Evolutionary conservation across 2,113 vertebrate species (phyloP).

Genomic region (Ancistrus triradiatus): DNA sequence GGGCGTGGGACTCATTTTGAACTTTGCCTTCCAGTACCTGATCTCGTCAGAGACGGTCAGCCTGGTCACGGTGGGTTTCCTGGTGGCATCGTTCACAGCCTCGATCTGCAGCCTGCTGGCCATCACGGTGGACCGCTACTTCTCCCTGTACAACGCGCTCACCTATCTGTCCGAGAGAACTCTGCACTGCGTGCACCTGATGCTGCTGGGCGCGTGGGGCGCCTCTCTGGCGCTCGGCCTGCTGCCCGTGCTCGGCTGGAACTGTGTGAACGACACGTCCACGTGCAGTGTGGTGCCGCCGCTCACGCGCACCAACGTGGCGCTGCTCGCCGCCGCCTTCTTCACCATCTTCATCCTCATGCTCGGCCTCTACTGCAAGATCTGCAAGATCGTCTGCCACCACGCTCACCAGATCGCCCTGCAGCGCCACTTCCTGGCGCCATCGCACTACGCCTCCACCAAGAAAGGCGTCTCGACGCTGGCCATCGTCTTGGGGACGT

Average conservation of each 20-base stretch:
- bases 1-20: constrained; percentile 90
- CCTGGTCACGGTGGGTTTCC: constrained; percentile 91
- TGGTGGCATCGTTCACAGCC: constrained; percentile 92
- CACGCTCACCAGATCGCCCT: constrained; percentile 97
- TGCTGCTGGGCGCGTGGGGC: constrained; percentile 87
- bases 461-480: constrained; percentile 93
- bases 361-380: constrained; percentile 90
- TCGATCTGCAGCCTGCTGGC: constrained; percentile 93
- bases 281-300: constrained; percentile 90
- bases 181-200: constrained; percentile 82
- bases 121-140: constrained; percentile 95
- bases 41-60: constrained; percentile 89
- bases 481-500: constrained; percentile 91
- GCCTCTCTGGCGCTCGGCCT: constrained; percentile 85
- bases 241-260: constrained; percentile 92
- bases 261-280: constrained; percentile 79
- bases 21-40: constrained; percentile 93
- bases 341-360: constrained; percentile 88
- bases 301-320: constrained; percentile 85
- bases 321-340: constrained; percentile 83
- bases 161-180: constrained; percentile 96
- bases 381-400: constrained; percentile 94
- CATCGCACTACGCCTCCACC: constrained; percentile 87
- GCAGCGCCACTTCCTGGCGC: constrained; percentile 94
- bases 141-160: constrained; percentile 93